phyloP scores from a whole-genome alignment of 2,888 invertebrate species.

The Limnephilus lunatus region DNA sequence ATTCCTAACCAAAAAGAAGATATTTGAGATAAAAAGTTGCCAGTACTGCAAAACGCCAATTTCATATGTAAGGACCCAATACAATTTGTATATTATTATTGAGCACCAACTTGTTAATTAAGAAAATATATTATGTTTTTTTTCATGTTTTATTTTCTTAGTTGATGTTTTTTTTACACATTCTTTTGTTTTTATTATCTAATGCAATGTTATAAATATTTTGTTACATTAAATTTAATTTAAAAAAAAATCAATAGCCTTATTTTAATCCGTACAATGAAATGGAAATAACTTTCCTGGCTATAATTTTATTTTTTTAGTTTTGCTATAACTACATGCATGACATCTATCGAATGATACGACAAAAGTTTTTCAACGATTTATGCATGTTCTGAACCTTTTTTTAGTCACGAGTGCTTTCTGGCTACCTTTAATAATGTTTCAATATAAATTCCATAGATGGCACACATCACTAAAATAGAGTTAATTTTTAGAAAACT shows the following conservation, averaged over 20 bases:
- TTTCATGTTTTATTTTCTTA: neutral
- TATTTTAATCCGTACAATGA: neutral
- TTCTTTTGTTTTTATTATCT: slow-evolving; percentile 42
- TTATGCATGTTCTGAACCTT: neutral
- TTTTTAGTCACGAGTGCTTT: neutral
- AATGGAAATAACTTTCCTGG: neutral
- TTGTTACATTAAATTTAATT: neutral
- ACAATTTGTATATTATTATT: neutral
- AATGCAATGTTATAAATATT: slow-evolving; percentile 10
- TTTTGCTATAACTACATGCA: neutral
- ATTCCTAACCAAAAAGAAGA: no score
- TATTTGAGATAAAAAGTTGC: no score
- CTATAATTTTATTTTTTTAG: neutral
- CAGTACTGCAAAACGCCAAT: no score
- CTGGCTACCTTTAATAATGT: neutral
- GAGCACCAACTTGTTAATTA: neutral
- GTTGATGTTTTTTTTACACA: neutral
- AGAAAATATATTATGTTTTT: neutral
- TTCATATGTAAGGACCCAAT: no score
- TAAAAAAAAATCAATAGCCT: neutral
- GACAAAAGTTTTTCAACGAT: neutral
- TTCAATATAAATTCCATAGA: neutral
- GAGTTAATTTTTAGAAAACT: neutral
- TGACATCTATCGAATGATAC: neutral
- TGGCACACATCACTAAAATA: neutral